Base-by-base conservation (phyloP, 2,113 vertebrate species). In the Anoplopoma fimbria region DNA sequence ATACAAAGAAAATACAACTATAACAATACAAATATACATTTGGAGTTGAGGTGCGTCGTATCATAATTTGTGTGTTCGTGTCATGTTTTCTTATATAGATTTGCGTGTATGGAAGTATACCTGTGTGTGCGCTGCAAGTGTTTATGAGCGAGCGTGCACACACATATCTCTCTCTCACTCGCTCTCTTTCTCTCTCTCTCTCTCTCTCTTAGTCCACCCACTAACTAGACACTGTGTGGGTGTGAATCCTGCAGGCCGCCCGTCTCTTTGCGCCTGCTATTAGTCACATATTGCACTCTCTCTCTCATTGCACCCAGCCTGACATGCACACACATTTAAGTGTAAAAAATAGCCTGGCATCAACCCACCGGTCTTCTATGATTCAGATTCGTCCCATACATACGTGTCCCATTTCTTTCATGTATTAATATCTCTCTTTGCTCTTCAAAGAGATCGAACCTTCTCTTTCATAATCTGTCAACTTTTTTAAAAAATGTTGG, bases 151-250 rank as follows among this genome's bases (percentile, higher is more conserved):
- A 49, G 34, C 13, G 29, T 34, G 45, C 51, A 69, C 71, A 63
- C 51, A 9, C 34, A 79, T 84, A 71, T 86, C 83, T 89, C 63
- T 83, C 77, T 23, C 63, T 74, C 68, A 82, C 82, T 85, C 82
- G 91, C 83, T 87, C n/a, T n/a, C n/a, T n/a, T n/a, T n/a, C n/a
- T 84, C 74, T 86, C 83, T 89, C 63, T 83, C 77, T 23, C 63
- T 74, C 68, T 84, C 82, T 85, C 82, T 92, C 83, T 87, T 89
- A 68, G 77, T 89, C 89, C 89, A 80, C 92, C 90, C 86, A 87
- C 93, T 87, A 89, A 88, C 34, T 89, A 90, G 88, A 90, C 87
- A 68, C 80, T 57, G 81, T 70, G 93, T 91, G 91, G 91, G 91
- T 78, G 89, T 87, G 85, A 62, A 89, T 92, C 88, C 89, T 92